phyloP scores from a whole-genome alignment of 2,888 invertebrate species.

The Erpobdella octoculata region DNA sequence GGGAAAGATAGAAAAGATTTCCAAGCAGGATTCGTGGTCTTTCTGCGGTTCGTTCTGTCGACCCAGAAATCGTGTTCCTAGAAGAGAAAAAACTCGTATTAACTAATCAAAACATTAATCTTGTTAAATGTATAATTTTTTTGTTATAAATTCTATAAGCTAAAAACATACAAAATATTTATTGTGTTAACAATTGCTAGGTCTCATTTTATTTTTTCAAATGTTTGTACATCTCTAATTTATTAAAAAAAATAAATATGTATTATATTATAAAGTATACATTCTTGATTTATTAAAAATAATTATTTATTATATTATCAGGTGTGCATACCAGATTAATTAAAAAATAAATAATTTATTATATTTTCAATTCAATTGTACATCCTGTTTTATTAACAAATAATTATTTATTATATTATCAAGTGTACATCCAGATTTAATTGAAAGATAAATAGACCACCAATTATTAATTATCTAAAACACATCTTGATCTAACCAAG shows the following conservation, averaged over 20 bases:
- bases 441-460: not conserved
- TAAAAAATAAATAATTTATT: not conserved
- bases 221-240: too few relatives aligned
- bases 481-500: not conserved
- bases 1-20: slow-evolving; percentile 75
- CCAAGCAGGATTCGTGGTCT: slow-evolving; percentile 73
- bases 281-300: not conserved
- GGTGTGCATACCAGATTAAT: not conserved
- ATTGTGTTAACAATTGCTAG: too few relatives aligned
- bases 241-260: too few relatives aligned
- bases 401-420: too few relatives aligned
- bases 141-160: too few relatives aligned
- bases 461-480: not conserved
- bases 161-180: too few relatives aligned
- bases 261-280: too few relatives aligned
- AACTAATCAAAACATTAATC: too few relatives aligned
- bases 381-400: not conserved
- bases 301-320: too few relatives aligned
- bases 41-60: slow-evolving; percentile 71
- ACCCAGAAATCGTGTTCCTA: slow-evolving; percentile 61
- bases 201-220: too few relatives aligned
- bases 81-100: not conserved
- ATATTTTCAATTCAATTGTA: too few relatives aligned
- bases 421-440: not conserved
- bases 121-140: too few relatives aligned